Percentiles rank a stretch among this genome's conserved stretches.
phyloP scores from a whole-genome alignment of 2,888 invertebrate genomes.

The Osmoderma eremita region DNA sequence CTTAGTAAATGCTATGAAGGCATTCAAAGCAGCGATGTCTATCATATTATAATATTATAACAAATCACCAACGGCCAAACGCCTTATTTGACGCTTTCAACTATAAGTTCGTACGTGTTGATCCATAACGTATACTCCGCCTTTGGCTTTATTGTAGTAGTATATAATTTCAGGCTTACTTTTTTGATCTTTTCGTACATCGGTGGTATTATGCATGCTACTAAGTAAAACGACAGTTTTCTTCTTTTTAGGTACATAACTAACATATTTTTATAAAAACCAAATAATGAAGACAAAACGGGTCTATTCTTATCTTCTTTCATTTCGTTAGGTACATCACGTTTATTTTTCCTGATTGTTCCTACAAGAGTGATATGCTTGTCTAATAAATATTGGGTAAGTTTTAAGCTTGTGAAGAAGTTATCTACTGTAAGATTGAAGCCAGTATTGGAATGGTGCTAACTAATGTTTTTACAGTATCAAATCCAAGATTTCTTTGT shows the following conservation, averaged over 20 bases:
- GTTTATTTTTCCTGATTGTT: slow-evolving; percentile 47
- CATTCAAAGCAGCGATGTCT: too few relatives aligned
- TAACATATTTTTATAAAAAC: slow-evolving; percentile 5
- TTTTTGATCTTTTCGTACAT: too few relatives aligned
- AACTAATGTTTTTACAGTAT: background rate
- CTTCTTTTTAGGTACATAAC: background rate
- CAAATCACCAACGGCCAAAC: too few relatives aligned
- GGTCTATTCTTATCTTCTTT: slow-evolving; percentile 40
- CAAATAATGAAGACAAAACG: slow-evolving; percentile 43
- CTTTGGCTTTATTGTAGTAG: too few relatives aligned
- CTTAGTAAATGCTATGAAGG: slow-evolving; percentile 14
- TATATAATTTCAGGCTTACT: too few relatives aligned
- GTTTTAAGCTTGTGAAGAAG: background rate
- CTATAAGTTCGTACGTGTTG: too few relatives aligned
- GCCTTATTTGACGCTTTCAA: too few relatives aligned
- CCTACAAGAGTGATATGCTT: slow-evolving; percentile 35
- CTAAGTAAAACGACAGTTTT: background rate
- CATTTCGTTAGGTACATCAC: slow-evolving; percentile 46
- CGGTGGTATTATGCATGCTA: slow-evolving; percentile 2
- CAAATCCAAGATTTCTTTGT: slow-evolving; percentile 3
- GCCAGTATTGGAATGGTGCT: background rate
- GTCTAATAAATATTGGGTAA: background rate
- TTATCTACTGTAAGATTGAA: background rate
- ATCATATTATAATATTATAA: too few relatives aligned
- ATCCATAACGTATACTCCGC: too few relatives aligned